Base-by-base conservation (phyloP, 2,797 vertebrate genomes). In the Parotocinclus haroldoi region DNA sequence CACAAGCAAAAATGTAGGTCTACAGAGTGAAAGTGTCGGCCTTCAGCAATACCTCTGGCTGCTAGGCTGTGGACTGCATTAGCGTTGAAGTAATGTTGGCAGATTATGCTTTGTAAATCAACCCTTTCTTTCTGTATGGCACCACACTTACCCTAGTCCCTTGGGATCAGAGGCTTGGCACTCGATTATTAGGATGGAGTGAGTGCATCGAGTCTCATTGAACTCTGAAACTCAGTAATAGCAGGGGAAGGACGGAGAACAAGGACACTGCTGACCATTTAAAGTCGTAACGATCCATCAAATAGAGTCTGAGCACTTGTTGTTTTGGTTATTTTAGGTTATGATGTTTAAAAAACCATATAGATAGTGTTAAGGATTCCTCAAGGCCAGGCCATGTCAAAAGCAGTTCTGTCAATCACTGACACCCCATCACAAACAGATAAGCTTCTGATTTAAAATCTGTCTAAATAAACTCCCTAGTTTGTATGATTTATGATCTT, bases 51-150 rank as follows among this genome's bases (percentile, higher is more conserved):
- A 45, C 5, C 17, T 62, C 39, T 78, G 40, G 50, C 45, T 70
- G 57, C 38, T 59, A 61, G 44, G 44, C 17, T n/a, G 5, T 7
- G 48, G 13, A 42, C 68, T 69, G 55, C 53, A 54, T 48, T 63
- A 71, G 65, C 17, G 66, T n/a, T 62, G 50, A 9, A 12, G 51
- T 74, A 64, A 74, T 66, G 66, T 72, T 67, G 72, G 59, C 49
- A 42, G 50, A 51, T 63, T 58, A 66, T 49, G 19, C 46, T 11
- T 63, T 17, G 40, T 64, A 69, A 68, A 74, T 72, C 61, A 72
- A 14, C 18, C 17, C 14, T 62, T 14, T 49, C 36, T 27, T 44
- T 36, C 51, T 13, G 39, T 38, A 63, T 19, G 3, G 18, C 51
- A 18, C 18, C 44, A 6, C 9, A 39, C 45, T 48, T 44, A 45